Conservation (phyloP, 2,797 vertebrate species). For the Emydoidea blandingii region DNA sequence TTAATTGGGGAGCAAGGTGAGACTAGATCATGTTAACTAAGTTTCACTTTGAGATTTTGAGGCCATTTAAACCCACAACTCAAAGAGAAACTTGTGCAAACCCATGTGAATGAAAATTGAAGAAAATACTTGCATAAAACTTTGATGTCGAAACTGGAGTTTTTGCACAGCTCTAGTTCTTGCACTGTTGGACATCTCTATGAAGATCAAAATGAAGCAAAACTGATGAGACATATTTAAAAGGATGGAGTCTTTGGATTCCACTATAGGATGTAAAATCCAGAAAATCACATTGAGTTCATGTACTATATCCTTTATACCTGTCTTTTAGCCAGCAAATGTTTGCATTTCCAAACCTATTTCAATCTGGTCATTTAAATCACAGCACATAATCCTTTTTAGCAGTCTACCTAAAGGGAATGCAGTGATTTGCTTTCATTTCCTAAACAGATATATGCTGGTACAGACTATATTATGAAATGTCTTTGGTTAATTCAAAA, state of each 20-base stretch:
- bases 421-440: not conserved
- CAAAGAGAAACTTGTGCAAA: not conserved
- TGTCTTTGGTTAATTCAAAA: not conserved
- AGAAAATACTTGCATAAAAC: not conserved
- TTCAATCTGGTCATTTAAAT: constrained; percentile 15
- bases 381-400: constrained; percentile 22
- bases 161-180: not conserved
- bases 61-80: not conserved
- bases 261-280: not conserved
- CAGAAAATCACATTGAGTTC: not conserved
- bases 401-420: not conserved
- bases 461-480: not conserved
- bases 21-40: not conserved
- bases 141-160: not conserved
- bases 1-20: not conserved
- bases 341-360: constrained; percentile 48
- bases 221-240: not conserved
- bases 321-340: constrained; percentile 1
- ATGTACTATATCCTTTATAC: constrained; percentile 8
- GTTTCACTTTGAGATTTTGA: not conserved
- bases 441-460: not conserved
- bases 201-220: not conserved
- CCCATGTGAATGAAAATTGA: not conserved
- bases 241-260: not conserved
- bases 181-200: not conserved